Evolutionary conservation across 37 sponge, comb jelly and placozoan species (phyloP).

Genomic region (Dysidea cf. avara): DNA sequence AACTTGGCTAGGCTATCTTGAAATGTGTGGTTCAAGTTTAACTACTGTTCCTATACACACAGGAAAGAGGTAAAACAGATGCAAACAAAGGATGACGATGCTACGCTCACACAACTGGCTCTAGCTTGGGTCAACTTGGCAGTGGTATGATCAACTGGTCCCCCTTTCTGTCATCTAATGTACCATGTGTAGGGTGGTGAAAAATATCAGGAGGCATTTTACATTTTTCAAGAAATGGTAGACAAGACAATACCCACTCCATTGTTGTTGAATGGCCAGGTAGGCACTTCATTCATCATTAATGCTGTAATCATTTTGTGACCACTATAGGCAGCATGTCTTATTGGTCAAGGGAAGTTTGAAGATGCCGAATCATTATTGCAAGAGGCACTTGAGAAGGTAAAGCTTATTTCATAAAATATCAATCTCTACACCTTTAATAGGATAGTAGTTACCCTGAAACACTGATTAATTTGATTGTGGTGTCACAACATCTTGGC

Average conservation of each 20-base stretch:
- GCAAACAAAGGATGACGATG: constrained; percentile 96
- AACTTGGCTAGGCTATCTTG: not conserved
- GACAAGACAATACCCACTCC: constrained; percentile 94
- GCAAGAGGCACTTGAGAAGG: constrained; percentile 94
- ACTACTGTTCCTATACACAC: not conserved
- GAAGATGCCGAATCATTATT: constrained; percentile 92
- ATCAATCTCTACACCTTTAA: not conserved
- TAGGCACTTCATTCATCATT: not conserved
- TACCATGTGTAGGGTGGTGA: constrained; percentile 68
- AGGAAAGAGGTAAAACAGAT: constrained; percentile 93
- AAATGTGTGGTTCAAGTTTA: not conserved
- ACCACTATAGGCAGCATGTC: constrained; percentile 65
- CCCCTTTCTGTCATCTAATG: not conserved
- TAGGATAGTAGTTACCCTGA: constrained; percentile 96
- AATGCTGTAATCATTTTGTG: not conserved
- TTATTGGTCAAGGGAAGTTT: constrained; percentile 86
- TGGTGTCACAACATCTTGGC: constrained; percentile 86
- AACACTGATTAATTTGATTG: constrained; percentile 87
- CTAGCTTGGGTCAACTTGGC: constrained; percentile 92
- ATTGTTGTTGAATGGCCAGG: constrained; percentile 91
- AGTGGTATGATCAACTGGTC: constrained; percentile 64
- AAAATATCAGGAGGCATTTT: constrained; percentile 92
- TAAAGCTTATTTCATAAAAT: constrained; percentile 4
- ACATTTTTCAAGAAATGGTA: constrained; percentile 95
- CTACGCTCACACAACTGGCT: constrained; percentile 91